Conservation (phyloP, 2,888 invertebrate species). For the Nemoura dubitans region DNA sequence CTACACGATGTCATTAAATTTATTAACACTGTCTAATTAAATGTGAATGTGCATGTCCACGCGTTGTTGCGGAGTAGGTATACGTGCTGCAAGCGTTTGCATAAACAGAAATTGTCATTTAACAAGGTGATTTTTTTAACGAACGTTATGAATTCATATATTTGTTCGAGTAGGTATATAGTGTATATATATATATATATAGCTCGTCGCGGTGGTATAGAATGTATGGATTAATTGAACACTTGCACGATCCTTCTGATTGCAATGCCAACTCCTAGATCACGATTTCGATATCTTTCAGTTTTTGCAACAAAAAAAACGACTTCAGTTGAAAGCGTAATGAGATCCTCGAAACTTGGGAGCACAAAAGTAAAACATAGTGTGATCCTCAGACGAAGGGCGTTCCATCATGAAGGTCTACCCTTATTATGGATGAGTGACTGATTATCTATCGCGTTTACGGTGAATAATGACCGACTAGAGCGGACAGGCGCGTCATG, state of each 20-base stretch:
- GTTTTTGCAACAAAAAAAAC: neutral
- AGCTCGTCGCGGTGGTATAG: too few relatives aligned
- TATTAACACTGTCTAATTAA: neutral
- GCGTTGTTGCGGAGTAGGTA: neutral
- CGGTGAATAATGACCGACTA: neutral
- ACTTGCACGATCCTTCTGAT: neutral
- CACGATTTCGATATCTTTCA: neutral
- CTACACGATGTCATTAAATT: neutral
- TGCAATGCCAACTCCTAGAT: neutral
- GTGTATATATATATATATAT: too few relatives aligned
- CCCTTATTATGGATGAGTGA: slow-evolving; percentile 7
- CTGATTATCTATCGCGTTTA: neutral
- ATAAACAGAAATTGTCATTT: neutral
- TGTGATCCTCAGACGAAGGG: neutral
- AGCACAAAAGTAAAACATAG: neutral
- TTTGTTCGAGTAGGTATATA: neutral
- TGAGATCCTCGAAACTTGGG: neutral
- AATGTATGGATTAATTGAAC: neutral
- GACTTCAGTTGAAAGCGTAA: neutral
- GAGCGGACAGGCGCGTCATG: neutral
- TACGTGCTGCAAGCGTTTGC: neutral
- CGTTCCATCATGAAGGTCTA: neutral
- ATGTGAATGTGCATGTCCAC: neutral
- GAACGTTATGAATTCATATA: neutral
- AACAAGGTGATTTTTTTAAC: neutral